Conservation (phyloP, 2,888 invertebrate genomes). For the Troglohyphantes excavatus region DNA sequence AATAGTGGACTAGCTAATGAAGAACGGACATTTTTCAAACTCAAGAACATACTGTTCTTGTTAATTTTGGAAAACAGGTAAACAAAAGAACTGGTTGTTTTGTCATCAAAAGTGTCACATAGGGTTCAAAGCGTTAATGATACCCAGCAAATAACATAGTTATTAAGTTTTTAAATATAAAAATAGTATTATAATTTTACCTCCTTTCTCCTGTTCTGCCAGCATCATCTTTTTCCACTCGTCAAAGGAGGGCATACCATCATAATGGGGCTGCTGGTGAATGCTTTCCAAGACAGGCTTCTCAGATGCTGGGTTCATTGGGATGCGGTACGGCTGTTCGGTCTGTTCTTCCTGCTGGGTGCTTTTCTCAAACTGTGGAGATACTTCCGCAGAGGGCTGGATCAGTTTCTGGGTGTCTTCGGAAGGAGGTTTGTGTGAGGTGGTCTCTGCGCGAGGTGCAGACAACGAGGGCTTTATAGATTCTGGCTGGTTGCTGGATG, state of each 20-base stretch:
- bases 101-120: too few relatives aligned
- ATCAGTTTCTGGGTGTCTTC: neutral
- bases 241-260: constrained; percentile 79
- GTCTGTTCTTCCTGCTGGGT: neutral
- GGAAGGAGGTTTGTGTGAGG: neutral
- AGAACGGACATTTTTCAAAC: too few relatives aligned
- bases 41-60: too few relatives aligned
- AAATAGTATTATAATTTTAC: constrained; percentile 11
- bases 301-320: neutral
- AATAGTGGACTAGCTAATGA: too few relatives aligned
- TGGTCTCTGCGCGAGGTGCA: constrained; percentile 11
- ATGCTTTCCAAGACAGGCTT: constrained; percentile 28
- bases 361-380: neutral
- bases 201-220: constrained; percentile 78
- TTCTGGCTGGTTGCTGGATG: constrained; percentile 2
- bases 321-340: constrained; percentile 12
- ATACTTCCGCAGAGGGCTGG: neutral
- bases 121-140: too few relatives aligned
- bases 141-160: too few relatives aligned
- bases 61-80: too few relatives aligned
- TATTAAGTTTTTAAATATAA: too few relatives aligned
- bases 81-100: too few relatives aligned
- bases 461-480: constrained; percentile 16
- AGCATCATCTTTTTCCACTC: constrained; percentile 80
- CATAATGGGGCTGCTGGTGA: constrained; percentile 75